These are phyloP conservation scores for Nibea coibor DNA, from an alignment of 2,113 vertebrate genomes.

Conservation along the genomic window DNA sequence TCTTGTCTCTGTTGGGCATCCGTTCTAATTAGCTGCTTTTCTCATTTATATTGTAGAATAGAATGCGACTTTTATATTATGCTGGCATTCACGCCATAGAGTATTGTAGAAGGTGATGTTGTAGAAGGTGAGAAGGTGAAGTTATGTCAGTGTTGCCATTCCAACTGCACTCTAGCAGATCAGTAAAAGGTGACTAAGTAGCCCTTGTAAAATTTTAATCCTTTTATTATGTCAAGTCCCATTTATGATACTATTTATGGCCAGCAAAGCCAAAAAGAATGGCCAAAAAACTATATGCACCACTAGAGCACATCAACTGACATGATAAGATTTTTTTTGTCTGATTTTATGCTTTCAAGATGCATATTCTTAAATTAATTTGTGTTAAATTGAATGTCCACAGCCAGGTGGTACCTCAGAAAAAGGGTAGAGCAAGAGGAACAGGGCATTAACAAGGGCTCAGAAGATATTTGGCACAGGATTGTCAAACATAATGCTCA, in stretches of 20 bases:
- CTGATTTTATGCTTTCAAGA: background rate
- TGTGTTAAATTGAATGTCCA: background rate
- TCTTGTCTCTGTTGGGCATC: constrained; percentile 1
- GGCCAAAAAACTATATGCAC: background rate
- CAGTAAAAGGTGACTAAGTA: too few species aligned
- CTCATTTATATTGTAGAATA: background rate
- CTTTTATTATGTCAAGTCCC: background rate
- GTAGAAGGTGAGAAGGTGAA: background rate
- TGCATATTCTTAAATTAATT: too few species aligned
- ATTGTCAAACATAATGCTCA: background rate
- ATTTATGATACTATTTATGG: background rate
- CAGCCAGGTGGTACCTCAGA: too few species aligned
- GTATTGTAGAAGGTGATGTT: constrained; percentile 13
- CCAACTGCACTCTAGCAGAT: background rate
- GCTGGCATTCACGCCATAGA: background rate
- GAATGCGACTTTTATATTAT: background rate
- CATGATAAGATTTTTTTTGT: background rate
- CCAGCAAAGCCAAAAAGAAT: background rate
- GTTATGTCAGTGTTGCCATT: background rate
- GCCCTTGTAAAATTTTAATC: background rate
- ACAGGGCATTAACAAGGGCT: background rate
- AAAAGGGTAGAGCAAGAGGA: background rate
- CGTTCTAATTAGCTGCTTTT: background rate
- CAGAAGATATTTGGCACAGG: background rate
- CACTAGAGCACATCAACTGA: background rate